Base-by-base conservation (phyloP, 2,888 invertebrate genomes). In the Mallateleia sp. region DNA sequence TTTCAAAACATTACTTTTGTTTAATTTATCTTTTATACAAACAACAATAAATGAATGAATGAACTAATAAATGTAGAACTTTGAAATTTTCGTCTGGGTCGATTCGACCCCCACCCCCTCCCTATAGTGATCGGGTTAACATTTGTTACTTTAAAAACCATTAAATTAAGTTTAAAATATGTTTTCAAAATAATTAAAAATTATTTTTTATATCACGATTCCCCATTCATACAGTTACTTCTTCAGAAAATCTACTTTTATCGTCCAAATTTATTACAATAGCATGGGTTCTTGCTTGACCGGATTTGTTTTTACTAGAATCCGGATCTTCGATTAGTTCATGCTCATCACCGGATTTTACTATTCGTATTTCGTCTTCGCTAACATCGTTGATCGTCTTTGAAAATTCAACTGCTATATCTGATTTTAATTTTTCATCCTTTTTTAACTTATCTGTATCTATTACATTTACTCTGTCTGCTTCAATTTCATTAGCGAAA, bases 191-290 rank as follows among this genome's bases (percentile, higher is more conserved):
- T n/a, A n/a, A n/a, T n/a, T n/a, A n/a, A n/a, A n/a, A n/a, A n/a
- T n/a, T n/a, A n/a, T n/a, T n/a, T 25, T 24, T 56, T 6, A 8
- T 24, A 56, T 25, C 25, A 24, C 25, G 58, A 28, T 25, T n/a
- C 18, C 54, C 20, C 32, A 20, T 56, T 92, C 96, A 97, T 91
- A 98, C 98, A 66, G 97, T 97, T 88, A 98, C 97, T 95, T 98
- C 98, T 95, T 98, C 97, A 56, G 97, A 97, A 95, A 97, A 97
- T 91, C 97, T 96, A 94, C 97, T 97, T 93, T 97, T 97, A 95
- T 97, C 97, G 93, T 97, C 97, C 91, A 97, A 95, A 95, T 97
- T 97, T 89, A 98, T 97, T 90, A 97, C 97, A 92, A 97, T 97
- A n/a, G 97, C 97, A 92, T 97, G 97, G 86, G 97, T 97, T 92